Evolutionary conservation across 2,113 vertebrate species (phyloP), one percentile per base, ranked within the genome.

Genomic region (Prunella himalayana): DNA sequence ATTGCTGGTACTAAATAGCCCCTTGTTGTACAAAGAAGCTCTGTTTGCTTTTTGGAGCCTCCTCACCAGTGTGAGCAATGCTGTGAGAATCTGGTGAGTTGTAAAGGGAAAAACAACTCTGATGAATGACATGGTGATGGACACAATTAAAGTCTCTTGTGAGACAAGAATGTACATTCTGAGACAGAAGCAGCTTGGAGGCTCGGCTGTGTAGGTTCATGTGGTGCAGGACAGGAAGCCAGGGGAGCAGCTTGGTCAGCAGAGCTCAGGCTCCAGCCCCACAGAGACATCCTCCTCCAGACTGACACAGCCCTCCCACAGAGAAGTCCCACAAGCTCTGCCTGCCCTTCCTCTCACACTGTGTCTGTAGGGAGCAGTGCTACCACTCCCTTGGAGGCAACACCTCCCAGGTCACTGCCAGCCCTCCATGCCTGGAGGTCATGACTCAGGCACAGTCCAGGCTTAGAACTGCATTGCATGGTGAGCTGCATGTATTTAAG

Each of bases 11-110:
- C 23, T 66, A n/a, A 94, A 65, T 19, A 64, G 8, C 20, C 39
- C 19, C 71, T 86, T 45, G 15, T 54, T 82, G 33, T 63, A 96
- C 68, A 87, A 95, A 93, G 88, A 71, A 93, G 20, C 41, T 64
- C 76, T 88, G 57, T 92, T 81, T 91, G 54, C 20, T 86, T 90
- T 95, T 73, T 81, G 82, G 63, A 95, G 10, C 44, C 44, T 95
- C 22, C 68, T 93, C 60, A 27, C n/a, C 47, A 88, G 42, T 4
- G 37, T 78, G 90, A 94, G 82, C 71, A 95, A 95, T 81, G 47
- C 78, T 95, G 63, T 88, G 90, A 96, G 78, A 94, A 88, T 93
- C 68, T 95, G 68, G 66, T 76, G n/a, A 92, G 63, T 9, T 51
- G 42, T 47, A 78, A 86, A 45, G 81, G 41, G 24, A 88, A 88